Conservation (phyloP, 2,888 invertebrate genomes). For the Sturmia bella region DNA sequence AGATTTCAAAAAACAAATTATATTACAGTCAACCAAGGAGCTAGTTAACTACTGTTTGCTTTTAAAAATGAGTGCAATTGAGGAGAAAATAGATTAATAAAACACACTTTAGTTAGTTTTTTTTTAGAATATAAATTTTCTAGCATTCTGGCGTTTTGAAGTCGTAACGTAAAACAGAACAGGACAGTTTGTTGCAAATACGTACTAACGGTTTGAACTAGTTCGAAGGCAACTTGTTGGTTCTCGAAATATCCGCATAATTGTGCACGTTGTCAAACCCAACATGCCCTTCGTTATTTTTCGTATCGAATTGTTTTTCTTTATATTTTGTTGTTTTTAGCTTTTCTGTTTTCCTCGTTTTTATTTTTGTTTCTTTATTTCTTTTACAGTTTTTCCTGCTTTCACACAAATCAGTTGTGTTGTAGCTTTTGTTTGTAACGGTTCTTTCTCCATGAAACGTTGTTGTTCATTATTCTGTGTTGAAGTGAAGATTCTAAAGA, state of each 20-base stretch:
- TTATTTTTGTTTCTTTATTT: slow-evolving; percentile 17
- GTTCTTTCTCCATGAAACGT: slow-evolving; percentile 60
- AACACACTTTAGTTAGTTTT: no score
- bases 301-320: slow-evolving; percentile 38
- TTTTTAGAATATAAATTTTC: no score
- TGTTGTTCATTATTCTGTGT: slow-evolving; percentile 37
- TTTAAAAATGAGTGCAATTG: no score
- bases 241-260: slow-evolving; percentile 55
- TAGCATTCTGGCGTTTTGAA: no score
- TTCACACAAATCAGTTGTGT: slow-evolving; percentile 62
- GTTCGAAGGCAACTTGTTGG: slow-evolving; percentile 49
- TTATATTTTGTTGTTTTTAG: slow-evolving; percentile 37
- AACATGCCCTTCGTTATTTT: slow-evolving; percentile 25
- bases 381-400: slow-evolving; percentile 45
- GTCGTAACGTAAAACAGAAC: no score
- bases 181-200: neutral
- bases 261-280: slow-evolving; percentile 67
- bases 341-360: slow-evolving; percentile 38
- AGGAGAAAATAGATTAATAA: no score
- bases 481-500: slow-evolving; percentile 18
- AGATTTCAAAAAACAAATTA: no score
- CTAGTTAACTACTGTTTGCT: no score
- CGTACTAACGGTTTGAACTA: slow-evolving; percentile 8
- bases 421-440: slow-evolving; percentile 68
- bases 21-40: no score